Evolutionary conservation across 2,113 vertebrate species (phyloP), one percentile per base, ranked within the genome.

Genomic region (Uropsilus gracilis): DNA sequence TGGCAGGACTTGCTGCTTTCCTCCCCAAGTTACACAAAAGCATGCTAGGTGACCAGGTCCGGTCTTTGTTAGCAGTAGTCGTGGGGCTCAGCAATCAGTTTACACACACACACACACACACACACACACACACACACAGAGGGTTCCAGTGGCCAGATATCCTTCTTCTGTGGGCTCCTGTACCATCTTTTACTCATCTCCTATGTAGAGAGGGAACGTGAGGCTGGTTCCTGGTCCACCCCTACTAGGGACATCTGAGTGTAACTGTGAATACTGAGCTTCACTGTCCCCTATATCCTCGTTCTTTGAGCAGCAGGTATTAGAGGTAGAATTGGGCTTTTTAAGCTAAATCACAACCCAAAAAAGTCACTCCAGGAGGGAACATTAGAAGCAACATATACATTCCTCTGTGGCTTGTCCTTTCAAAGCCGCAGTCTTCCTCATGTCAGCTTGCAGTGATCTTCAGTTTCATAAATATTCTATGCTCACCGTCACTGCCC

Each of bases 311-410:
- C 44, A 28, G 78, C 22, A 30, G 46, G 1, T 48, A 26, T 1
- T 20, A 72, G 26, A n/a, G n/a, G n/a, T n/a, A n/a, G 50, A 57
- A 8, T 39, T 57, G 50, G 44, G 55, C 22, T 46, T 71, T 69
- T 71, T 28, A 68, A 39, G 39, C 7, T 6, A n/a, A 66, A 85
- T 39, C 22, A 16, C 24, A 24, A 9, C 24, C 78, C 73, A 42
- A 4, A 64, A 69, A 14, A 34, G 57, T 48, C 18, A 3, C n/a
- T 64, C 2, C 6, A 17, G 4, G 64, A 53, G 20, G 59, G 17
- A n/a, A 28, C 4, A 5, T 3, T 0, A 32, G 71, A 1, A 72
- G 11, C 68, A 10, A 8, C 0, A 4, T 0, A 9, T 18, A 1
- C 9, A 4, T 69, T 61, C 32, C 8, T 34, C 50, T 1, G 0